Conservation (phyloP, 2,797 vertebrate species). For the Clarias platycephalus region DNA sequence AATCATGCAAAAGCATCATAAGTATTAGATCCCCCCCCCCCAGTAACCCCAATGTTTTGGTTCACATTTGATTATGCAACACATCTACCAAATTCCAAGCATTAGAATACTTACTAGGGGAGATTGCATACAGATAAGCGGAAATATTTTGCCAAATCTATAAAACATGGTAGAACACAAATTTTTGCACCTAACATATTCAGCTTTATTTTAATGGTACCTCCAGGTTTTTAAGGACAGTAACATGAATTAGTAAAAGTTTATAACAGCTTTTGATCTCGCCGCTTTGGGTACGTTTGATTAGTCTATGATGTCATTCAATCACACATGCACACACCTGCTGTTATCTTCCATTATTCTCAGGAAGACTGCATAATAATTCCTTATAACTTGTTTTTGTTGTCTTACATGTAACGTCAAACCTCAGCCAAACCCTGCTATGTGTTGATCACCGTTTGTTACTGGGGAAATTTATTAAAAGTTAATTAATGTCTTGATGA, state of each 20-base stretch:
- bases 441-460: not conserved
- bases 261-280: not conserved
- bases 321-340: not conserved
- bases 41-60: not conserved
- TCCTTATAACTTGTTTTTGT: not conserved
- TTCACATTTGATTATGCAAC: not conserved
- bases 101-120: constrained; percentile 4
- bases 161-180: constrained; percentile 16
- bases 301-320: not conserved
- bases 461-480: constrained; percentile 4
- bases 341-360: not conserved
- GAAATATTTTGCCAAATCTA: not conserved
- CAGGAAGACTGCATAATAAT: no score
- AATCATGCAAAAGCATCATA: not conserved
- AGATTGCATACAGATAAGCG: not conserved
- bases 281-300: not conserved
- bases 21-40: not conserved
- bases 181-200: not conserved
- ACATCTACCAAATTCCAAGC: not conserved
- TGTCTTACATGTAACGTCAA: not conserved
- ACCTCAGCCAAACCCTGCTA: not conserved
- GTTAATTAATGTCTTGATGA: not conserved
- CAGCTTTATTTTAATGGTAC: not conserved
- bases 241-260: not conserved
- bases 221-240: not conserved